Base-by-base conservation (phyloP, 2,113 vertebrate species). In the Ceyx melanurus region DNA sequence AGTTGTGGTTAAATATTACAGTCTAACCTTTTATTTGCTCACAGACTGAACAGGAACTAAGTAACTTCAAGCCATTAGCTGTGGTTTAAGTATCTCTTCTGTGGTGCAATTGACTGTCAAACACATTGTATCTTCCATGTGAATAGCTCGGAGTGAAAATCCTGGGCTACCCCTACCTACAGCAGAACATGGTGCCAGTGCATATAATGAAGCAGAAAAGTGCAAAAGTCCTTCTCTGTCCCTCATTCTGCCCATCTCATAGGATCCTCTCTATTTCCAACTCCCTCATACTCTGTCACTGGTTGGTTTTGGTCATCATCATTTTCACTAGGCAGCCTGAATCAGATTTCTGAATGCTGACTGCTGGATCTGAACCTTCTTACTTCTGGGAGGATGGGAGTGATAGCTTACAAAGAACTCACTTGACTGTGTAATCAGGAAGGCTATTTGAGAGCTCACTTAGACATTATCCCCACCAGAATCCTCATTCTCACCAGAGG, bases 1-100 rank as follows among this genome's bases (percentile, higher is more conserved):
- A 92, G 51, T 20, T 92, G 51, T 75, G 61, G 73, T 94, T 93
- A 88, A 93, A 72, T 93, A 77, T 77, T 88, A 64, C 40, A 75
- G 56, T 43, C 68, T 88, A 90, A 88, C 48, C 60, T 86, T 81
- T 90, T 53, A 13, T 57, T 58, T 91, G 51, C 60, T 80, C 51
- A 60, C 20, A 78, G 62, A 43, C 45, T 3, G 3, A 89, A 42
- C 9, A 58, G 61, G 54, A 90, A 26, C 57, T 84, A 61, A 86
- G 68, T 82, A 51, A 71, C 54, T 94, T 85, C 68, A 74, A 66
- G 66, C 66, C 42, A 62, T 84, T 89, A 74, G 35, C 68, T 87
- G 73, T 29, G 37, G 81, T 83, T 79, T 75, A 89, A 61, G 31
- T 64, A 15, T 90, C 76, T 90, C 35, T 92, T 78, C 61, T 13